Percentiles rank a stretch among this genome's conserved stretches.
These are phyloP conservation scores for Ypsolopha scabrella DNA, from an alignment of 2,888 invertebrate genomes.

Conservation along the genomic window DNA sequence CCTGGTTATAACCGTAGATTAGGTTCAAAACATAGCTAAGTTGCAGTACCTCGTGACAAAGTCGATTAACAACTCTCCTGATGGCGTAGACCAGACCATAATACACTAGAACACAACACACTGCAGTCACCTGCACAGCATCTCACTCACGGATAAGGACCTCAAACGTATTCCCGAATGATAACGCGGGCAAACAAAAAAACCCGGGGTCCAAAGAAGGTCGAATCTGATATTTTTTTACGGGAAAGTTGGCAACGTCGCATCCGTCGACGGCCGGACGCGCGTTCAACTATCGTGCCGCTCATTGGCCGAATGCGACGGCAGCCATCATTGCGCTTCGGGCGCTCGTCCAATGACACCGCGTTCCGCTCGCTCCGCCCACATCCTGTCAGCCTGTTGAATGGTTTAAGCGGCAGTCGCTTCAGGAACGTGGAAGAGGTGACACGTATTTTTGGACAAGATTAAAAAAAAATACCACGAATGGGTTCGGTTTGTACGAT, in stretches of 20 bases:
- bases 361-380: constrained; percentile 67
- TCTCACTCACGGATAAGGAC: constrained; percentile 60
- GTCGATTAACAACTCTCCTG: constrained; percentile 62
- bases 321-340: constrained; percentile 59
- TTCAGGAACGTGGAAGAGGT: constrained; percentile 26
- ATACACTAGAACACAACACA: constrained; percentile 55
- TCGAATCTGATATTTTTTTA: constrained; percentile 66
- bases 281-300: constrained; percentile 61
- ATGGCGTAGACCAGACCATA: constrained; percentile 66
- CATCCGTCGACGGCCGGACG: constrained; percentile 53
- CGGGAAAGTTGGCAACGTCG: constrained; percentile 66
- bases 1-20: too few species aligned
- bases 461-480: too few species aligned
- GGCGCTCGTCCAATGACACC: constrained; percentile 53
- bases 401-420: constrained; percentile 59
- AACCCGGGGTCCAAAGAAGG: constrained; percentile 67
- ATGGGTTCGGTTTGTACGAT: too few species aligned
- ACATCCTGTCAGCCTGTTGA: constrained; percentile 59
- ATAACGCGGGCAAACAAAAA: constrained; percentile 68
- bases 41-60: constrained; percentile 53
- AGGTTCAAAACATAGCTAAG: too few species aligned
- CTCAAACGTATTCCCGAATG: constrained; percentile 58
- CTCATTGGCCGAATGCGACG: constrained; percentile 64
- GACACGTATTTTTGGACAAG: constrained; percentile 19
- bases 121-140: constrained; percentile 53